Evolutionary conservation across 1,140 invertebrate species (phyloP).

Genomic region (Temnothorax curvispinosus): DNA sequence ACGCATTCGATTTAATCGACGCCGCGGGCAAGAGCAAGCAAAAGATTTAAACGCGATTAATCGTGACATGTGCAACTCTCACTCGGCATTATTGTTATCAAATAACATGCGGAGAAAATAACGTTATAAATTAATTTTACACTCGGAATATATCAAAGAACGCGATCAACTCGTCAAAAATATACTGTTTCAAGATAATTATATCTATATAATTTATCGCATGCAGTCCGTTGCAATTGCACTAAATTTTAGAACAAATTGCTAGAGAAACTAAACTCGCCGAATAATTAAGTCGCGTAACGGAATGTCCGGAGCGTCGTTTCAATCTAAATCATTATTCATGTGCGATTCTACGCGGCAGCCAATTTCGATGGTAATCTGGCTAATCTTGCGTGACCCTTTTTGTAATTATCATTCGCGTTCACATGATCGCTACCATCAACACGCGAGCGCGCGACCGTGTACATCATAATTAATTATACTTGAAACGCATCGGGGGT

Average conservation of each 20-base stretch:
- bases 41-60: slow-evolving; percentile 51
- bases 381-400: slow-evolving; percentile 48
- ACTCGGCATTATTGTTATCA: slow-evolving; percentile 18
- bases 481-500: neutral
- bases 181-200: neutral
- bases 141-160: slow-evolving; percentile 34
- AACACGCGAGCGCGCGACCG: slow-evolving; percentile 26
- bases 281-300: neutral
- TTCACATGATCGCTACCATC: slow-evolving; percentile 26
- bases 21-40: slow-evolving; percentile 34
- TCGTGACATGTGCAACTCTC: slow-evolving; percentile 32
- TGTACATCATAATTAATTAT: slow-evolving; percentile 52
- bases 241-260: neutral
- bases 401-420: slow-evolving; percentile 42
- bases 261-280: neutral
- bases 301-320: neutral
- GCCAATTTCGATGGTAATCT: slow-evolving; percentile 34
- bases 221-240: neutral
- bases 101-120: slow-evolving; percentile 46
- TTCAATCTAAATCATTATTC: slow-evolving; percentile 37
- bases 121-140: slow-evolving; percentile 58
- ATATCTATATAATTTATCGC: slow-evolving; percentile 2
- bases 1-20: slow-evolving; percentile 41
- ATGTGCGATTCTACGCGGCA: neutral
- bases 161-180: slow-evolving; percentile 9